phyloP scores from a whole-genome alignment of 2,888 invertebrate genomes.

The Aphidius colemani region DNA sequence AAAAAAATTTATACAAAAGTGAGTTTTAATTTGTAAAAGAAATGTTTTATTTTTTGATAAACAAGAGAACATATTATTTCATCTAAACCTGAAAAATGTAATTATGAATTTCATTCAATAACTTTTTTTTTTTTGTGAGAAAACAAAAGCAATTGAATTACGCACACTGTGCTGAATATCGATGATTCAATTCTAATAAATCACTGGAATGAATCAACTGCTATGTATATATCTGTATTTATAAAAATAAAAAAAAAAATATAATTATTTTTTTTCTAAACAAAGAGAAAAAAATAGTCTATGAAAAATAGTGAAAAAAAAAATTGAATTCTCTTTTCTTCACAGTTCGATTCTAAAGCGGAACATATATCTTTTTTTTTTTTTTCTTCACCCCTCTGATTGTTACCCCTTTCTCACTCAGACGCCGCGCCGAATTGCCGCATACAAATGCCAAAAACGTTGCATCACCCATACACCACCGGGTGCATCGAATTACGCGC shows the following conservation, averaged over 20 bases:
- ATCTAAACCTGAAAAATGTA: too few species aligned
- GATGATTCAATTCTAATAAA: conserved; percentile 28
- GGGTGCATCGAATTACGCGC: conserved; percentile 49
- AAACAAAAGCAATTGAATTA: conserved; percentile 29
- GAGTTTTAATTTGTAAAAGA: too few species aligned
- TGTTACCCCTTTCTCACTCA: conserved; percentile 19
- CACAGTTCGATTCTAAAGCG: conserved; percentile 11
- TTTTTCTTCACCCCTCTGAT: conserved; percentile 1
- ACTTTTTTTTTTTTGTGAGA: too few species aligned
- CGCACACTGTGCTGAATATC: conserved; percentile 22
- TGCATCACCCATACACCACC: conserved; percentile 26
- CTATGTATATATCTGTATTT: background rate
- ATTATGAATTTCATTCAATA: too few species aligned
- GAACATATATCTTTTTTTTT: conserved; percentile 14
- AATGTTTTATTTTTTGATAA: too few species aligned
- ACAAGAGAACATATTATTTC: too few species aligned
- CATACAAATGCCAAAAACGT: conserved; percentile 28
- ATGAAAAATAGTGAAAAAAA: background rate
- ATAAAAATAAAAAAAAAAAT: background rate
- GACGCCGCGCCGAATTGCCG: conserved; percentile 25
- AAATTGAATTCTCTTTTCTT: conserved; percentile 20
- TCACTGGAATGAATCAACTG: conserved; percentile 29
- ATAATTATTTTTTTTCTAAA: background rate
- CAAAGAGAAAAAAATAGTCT: conserved; percentile 4
- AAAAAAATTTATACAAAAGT: too few species aligned